Base-by-base conservation (phyloP, 2,888 invertebrate species). In the Rhaphigaster nebulosa region DNA sequence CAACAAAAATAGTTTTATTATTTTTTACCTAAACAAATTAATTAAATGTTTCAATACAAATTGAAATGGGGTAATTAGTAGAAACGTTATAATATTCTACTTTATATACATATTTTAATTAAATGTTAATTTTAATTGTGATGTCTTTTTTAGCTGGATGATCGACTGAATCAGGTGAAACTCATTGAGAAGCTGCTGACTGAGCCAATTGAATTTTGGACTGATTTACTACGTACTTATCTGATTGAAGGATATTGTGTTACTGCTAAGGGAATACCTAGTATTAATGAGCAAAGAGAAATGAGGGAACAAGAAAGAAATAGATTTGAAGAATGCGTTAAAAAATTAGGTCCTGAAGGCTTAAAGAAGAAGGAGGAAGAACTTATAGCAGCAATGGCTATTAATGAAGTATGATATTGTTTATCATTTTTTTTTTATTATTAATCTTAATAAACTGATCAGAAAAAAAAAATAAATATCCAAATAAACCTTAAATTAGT, bases 281-380 rank as follows among this genome's bases (percentile, higher is more conserved):
- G 96, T 92, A 94, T 95, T 89, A 94, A 95, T 87, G 95, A 96
- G 92, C 95, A 96, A 93, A 94, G 94, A 91, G 95, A 95, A 93
- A 95, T 97, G 95, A 95, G 96, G 0, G 94, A 95, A 92, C 95
- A 96, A 92, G 98, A 98, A 94, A 95, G 96, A 92, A 94, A 95
- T 26, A 95, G 98, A 87, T 94, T 98, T 90, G 95, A 95, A 92
- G 94, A 95, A 87, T 97, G 97, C 93, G 94, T 95, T 92, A 93
- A 94, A 90, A 92, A 93, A 23, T 94, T 98, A 6, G 97, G 97
- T 1, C 94, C 95, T 91, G 94, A 94, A 0, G 98, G 98, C 0
- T 94, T 98, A 38, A 94, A 95, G 89, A 93, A 95, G 91, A 96
- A 96, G 93, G 95, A 94, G 2, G 94, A 95, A 91, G 93, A 94